phyloP scores from a whole-genome alignment of 1,140 invertebrate species.

The Cheumatopsyche charites region DNA sequence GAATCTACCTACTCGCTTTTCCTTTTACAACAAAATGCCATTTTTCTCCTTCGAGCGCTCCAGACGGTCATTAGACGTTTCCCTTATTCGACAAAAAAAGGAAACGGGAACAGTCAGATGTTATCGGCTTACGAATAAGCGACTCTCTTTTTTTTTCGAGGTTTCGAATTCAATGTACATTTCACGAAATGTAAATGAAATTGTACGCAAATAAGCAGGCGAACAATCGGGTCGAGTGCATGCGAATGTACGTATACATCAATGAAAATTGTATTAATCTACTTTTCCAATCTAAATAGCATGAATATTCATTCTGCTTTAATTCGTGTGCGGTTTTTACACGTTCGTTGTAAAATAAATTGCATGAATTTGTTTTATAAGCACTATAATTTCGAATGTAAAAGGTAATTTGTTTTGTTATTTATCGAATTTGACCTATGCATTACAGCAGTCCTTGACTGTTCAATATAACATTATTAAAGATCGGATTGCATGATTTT shows the following conservation, averaged over 20 bases:
- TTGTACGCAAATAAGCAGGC: neutral
- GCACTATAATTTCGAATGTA: neutral
- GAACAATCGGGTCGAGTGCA: neutral
- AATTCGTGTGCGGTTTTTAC: neutral
- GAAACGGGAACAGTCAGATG: too few relatives aligned
- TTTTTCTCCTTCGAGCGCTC: conserved; percentile 14
- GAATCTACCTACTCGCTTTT: too few relatives aligned
- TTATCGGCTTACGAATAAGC: too few relatives aligned
- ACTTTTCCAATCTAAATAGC: neutral
- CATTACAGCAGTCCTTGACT: neutral
- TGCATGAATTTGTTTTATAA: neutral
- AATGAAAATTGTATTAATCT: conserved; percentile 2
- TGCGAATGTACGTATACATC: neutral
- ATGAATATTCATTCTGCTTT: conserved; percentile 8
- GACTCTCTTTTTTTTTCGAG: neutral
- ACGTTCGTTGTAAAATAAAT: neutral
- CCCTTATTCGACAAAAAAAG: neutral
- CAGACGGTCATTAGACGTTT: conserved; percentile 4
- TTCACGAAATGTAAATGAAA: neutral
- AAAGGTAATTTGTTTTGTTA: neutral
- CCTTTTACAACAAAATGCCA: conserved; percentile 1
- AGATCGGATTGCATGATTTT: neutral
- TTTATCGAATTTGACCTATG: neutral
- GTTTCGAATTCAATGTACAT: neutral
- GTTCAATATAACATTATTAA: neutral